These are phyloP conservation scores for Dromius quadrimaculatus DNA, from an alignment of 2,888 invertebrate genomes.

Conservation along the genomic window DNA sequence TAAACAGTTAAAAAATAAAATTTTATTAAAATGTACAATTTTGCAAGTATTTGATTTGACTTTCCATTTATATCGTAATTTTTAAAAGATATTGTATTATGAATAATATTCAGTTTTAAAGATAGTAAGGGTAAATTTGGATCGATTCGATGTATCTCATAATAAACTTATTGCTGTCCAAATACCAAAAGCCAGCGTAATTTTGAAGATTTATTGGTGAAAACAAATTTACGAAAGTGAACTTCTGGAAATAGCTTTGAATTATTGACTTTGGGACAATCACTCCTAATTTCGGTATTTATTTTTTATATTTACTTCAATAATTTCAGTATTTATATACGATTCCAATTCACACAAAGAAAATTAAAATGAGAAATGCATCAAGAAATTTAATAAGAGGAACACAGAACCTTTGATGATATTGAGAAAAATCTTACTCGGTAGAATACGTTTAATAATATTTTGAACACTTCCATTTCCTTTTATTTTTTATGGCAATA, in stretches of 20 bases:
- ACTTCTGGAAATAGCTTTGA: background rate
- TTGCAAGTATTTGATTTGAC: background rate
- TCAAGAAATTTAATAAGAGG: too few relatives aligned
- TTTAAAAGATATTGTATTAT: background rate
- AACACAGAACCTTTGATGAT: too few relatives aligned
- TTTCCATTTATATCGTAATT: background rate
- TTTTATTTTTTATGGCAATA: too few relatives aligned
- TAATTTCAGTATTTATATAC: too few relatives aligned
- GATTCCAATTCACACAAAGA: too few relatives aligned
- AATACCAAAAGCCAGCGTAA: background rate
- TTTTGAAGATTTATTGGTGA: slow-evolving; percentile 1
- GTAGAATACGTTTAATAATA: too few relatives aligned
- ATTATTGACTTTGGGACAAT: slow-evolving; percentile 4
- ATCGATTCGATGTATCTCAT: slow-evolving; percentile 5
- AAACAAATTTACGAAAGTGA: background rate
- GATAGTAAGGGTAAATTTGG: slow-evolving; percentile 20
- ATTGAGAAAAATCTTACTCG: too few relatives aligned
- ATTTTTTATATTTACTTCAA: too few relatives aligned
- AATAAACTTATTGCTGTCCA: slow-evolving; percentile 25
- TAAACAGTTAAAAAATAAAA: background rate
- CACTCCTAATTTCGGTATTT: too few relatives aligned
- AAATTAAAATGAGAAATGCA: too few relatives aligned
- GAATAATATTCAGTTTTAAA: slow-evolving; percentile 8
- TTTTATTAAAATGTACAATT: background rate
- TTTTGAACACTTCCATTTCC: too few relatives aligned